A percentile compares a stretch with the other conserved stretches of the same genome.
Evolutionary conservation across 2,797 vertebrate genomes (phyloP).

Genomic region (Phoxinus dragarum): DNA sequence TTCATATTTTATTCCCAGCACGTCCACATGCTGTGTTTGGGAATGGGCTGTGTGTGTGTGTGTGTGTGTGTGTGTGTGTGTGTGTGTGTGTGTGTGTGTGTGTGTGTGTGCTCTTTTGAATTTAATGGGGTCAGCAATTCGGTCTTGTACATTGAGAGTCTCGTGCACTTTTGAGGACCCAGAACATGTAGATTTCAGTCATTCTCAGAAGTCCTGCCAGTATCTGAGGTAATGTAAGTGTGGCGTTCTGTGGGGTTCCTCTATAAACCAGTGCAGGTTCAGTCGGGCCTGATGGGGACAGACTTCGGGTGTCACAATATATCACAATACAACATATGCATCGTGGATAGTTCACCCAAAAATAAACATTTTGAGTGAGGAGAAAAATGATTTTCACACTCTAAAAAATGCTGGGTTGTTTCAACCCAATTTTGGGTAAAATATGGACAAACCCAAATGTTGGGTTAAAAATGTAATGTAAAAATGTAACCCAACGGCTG

Average conservation of each 20-base stretch:
- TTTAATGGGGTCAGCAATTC: conserved; percentile 33
- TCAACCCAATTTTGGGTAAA: no score
- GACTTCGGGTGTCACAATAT: no score
- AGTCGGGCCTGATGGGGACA: no score
- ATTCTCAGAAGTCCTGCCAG: not conserved
- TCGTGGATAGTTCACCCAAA: no score
- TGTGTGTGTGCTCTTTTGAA: conserved; percentile 36
- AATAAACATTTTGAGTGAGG: no score
- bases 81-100: not conserved
- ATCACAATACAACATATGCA: no score
- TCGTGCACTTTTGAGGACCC: not conserved
- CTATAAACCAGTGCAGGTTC: not conserved
- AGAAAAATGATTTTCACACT: no score
- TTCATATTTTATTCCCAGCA: conserved; percentile 79
- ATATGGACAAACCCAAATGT: no score
- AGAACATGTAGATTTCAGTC: not conserved
- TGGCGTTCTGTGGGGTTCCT: not conserved
- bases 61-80: not conserved
- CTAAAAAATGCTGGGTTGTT: no score
- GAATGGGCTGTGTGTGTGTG: conserved; percentile 28
- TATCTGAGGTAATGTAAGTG: not conserved
- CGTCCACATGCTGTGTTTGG: conserved; percentile 80
- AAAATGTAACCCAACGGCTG: no score
- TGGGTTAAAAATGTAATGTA: no score
- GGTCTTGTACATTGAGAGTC: not conserved